Conservation (phyloP, 2,113 vertebrate genomes). For the Benitochromis conjunctus region DNA sequence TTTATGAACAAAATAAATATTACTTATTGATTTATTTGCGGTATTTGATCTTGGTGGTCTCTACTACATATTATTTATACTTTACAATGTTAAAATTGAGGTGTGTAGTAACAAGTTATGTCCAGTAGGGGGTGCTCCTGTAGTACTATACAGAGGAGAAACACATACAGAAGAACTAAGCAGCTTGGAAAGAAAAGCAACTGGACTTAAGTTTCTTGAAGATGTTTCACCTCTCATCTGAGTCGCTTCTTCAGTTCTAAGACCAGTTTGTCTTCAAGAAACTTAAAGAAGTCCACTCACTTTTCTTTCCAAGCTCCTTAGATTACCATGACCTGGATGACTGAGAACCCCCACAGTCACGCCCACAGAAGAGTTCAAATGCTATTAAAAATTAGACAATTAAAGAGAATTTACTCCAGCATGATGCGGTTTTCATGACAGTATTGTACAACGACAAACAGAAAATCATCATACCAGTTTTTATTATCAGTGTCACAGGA, state of each 20-base stretch:
- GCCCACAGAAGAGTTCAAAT: neutral
- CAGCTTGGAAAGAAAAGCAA: neutral
- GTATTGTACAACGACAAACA: no score
- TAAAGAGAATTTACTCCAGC: neutral
- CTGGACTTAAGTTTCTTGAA: neutral
- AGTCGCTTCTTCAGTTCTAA: neutral
- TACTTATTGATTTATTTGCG: neutral
- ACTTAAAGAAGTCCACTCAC: neutral
- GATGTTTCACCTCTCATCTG: neutral
- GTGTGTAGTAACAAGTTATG: fast-evolving
- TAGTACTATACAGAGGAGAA: neutral
- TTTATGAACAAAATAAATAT: neutral
- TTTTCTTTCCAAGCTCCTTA: neutral
- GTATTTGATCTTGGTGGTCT: neutral
- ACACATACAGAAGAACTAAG: neutral
- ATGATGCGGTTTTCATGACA: neutral
- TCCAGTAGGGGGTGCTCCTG: neutral
- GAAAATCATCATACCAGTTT: no score
- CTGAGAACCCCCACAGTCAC: neutral
- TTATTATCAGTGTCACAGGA: neutral
- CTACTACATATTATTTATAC: neutral
- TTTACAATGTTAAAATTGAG: neutral
- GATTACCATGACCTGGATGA: neutral
- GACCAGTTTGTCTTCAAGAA: neutral
- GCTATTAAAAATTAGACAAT: neutral